Evolutionary conservation across 2,888 invertebrate species (phyloP), one percentile per base, ranked within the genome.

Genomic region (Apodemia zela): DNA sequence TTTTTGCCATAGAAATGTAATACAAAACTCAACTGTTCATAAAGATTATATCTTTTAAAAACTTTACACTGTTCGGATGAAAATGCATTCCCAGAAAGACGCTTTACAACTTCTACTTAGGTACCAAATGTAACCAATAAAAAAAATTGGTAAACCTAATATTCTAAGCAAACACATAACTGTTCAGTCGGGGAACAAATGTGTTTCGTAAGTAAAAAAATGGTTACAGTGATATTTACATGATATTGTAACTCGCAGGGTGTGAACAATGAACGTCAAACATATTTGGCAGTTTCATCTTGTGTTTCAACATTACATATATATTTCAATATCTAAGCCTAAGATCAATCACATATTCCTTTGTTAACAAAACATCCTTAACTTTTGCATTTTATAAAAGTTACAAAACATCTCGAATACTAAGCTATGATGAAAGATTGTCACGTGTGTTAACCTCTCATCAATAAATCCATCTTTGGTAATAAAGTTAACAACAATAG

Each of bases 381-480:
- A 80, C 81, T 77, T 69, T 82, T 84, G 84, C 84, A 80, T 83
- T 84, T 84, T 87, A 89, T 82, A 89, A 89, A 89, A 88, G 82
- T 85, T 89, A 89, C 84, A 88, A 89, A 89, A 87, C 81, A 82
- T 85, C 82, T 84, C 77, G 80, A 83, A 82, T 79, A 85, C 82
- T 84, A 87, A 83, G 84, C 85, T 87, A 87, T 80, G 78, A 80
- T 81, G 80, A 83, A 79, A 79, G 82, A 82, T 82, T 84, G 82
- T 74, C 77, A 78, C 74, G 76, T 73, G 75, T 71, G 75, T 54
- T 54, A 79, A 79, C 79, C 78, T 80, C 75, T 54, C 77, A 77
- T 76, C 80, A 82, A 81, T 77, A 82, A 81, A 82, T 83, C 83
- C 85, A 84, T 89, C 89, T 89, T 90, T 90, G 89, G 90, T 89